Conservation (phyloP, 1,140 invertebrate genomes). For the Formica selysi region DNA sequence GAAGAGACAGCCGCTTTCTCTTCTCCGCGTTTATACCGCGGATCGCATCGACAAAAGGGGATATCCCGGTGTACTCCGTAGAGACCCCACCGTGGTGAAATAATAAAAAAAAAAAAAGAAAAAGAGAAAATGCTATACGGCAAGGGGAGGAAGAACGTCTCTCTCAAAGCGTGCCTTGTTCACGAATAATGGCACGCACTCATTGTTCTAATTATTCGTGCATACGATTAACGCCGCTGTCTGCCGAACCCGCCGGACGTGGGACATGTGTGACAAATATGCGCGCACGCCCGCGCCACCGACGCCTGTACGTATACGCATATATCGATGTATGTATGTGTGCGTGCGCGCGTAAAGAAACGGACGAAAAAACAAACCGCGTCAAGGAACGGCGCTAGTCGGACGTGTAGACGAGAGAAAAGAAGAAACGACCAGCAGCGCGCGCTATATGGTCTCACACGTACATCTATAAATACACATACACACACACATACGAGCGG, state of each 20-base stretch:
- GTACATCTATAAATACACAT: slow-evolving; percentile 27
- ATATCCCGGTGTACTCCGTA: slow-evolving; percentile 40
- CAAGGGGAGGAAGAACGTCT: slow-evolving; percentile 62
- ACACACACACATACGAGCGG: background rate
- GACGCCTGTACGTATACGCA: background rate
- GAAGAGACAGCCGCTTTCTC: slow-evolving; percentile 57
- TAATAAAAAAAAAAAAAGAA: slow-evolving; percentile 50
- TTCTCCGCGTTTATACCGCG: slow-evolving; percentile 65
- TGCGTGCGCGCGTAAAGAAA: slow-evolving; percentile 35
- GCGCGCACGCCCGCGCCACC: slow-evolving; percentile 61
- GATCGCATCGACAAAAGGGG: slow-evolving; percentile 75
- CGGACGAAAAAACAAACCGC: slow-evolving; percentile 56
- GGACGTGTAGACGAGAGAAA: slow-evolving; percentile 47
- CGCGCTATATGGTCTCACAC: slow-evolving; percentile 67
- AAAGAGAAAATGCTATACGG: slow-evolving; percentile 33
- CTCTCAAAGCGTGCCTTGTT: slow-evolving; percentile 82
- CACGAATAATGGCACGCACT: slow-evolving; percentile 83
- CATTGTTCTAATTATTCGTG: slow-evolving; percentile 86
- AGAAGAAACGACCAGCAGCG: slow-evolving; percentile 61
- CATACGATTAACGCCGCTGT: slow-evolving; percentile 85
- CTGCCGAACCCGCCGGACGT: slow-evolving; percentile 76
- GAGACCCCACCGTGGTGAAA: slow-evolving; percentile 49
- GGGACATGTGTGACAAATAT: slow-evolving; percentile 72
- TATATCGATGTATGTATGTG: background rate
- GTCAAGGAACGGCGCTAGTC: slow-evolving; percentile 56